Base-by-base conservation (phyloP, 2,113 vertebrate genomes). In the Vulpes vulpes region DNA sequence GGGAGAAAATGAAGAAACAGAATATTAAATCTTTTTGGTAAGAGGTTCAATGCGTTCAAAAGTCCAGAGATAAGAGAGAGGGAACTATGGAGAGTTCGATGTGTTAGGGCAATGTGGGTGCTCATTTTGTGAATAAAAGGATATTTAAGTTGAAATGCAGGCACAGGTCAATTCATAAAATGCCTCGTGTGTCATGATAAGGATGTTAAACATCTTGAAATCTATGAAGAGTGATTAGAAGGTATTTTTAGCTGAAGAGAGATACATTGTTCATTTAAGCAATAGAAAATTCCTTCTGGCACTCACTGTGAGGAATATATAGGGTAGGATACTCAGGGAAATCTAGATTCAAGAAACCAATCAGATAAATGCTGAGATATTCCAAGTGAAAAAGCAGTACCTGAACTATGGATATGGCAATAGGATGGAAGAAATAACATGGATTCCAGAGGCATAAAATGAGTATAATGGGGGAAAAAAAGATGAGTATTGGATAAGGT, bases 61-160 rank as follows among this genome's bases (percentile, higher is more conserved):
- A 59, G 12, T 87, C 55, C 57, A 73, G 11, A 88, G 20, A 38
- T 59, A 4, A 74, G 3, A 79, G 35, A 83, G 27, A 82, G 76
- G 10, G n/a, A 87, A 89, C 19, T 49, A 53, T 5, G 57, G 27
- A 80, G 60, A 90, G 4, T n/a, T 84, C 19, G 17, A 32, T 11
- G 25, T 22, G 11, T 16, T 57, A 16, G n/a, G 5, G 27, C 62
- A 71, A 83, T 1, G 2, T 17, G 32, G 7, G 11, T 67, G 25
- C 16, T 67, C 32, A 60, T 82, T 85, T 86, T 89, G 8, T 64
- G n/a, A 90, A 78, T 71, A 85, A 94, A 92, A 89, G 22, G 22
- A 92, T 76, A 20, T 53, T 1, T 65, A 8, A 11, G 17, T 76
- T 1, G 25, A 95, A 91, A 74, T 43, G 2, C 14, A 91, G 8